Evolutionary conservation across 1,140 invertebrate genomes (phyloP).

Genomic region (Heliconius himera): DNA sequence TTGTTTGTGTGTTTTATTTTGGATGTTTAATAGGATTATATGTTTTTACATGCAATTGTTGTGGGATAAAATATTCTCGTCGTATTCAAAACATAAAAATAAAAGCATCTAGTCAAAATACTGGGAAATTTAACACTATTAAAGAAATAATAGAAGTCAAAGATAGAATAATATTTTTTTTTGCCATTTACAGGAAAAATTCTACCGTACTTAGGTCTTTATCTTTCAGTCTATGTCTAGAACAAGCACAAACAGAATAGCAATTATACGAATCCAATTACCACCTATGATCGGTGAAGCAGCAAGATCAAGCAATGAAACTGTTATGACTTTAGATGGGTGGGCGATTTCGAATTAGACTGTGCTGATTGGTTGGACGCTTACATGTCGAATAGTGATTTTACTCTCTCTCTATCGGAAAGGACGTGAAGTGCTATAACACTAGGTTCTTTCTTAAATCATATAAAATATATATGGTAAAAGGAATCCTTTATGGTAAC

Average conservation of each 20-base stretch:
- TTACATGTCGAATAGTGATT: neutral
- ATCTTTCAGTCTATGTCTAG: neutral
- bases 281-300: slow-evolving; percentile 11
- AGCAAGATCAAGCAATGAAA: slow-evolving; percentile 10
- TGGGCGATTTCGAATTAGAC: neutral
- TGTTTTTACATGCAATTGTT: no score
- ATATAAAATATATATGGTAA: no score
- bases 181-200: no score
- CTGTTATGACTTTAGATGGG: slow-evolving; percentile 10
- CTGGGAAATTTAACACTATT: no score
- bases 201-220: neutral
- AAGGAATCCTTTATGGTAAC: no score
- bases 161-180: neutral
- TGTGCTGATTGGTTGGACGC: neutral
- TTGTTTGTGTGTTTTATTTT: neutral
- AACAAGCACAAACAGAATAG: slow-evolving; percentile 1
- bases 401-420: no score
- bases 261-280: slow-evolving; percentile 4
- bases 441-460: no score
- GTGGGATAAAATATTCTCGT: no score
- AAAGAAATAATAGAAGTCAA: no score
- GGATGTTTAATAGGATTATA: neutral
- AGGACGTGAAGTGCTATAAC: no score
- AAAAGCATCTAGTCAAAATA: no score
- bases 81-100: no score